Conservation (phyloP, 2,888 invertebrate species). For the Protophormia terraenovae region DNA sequence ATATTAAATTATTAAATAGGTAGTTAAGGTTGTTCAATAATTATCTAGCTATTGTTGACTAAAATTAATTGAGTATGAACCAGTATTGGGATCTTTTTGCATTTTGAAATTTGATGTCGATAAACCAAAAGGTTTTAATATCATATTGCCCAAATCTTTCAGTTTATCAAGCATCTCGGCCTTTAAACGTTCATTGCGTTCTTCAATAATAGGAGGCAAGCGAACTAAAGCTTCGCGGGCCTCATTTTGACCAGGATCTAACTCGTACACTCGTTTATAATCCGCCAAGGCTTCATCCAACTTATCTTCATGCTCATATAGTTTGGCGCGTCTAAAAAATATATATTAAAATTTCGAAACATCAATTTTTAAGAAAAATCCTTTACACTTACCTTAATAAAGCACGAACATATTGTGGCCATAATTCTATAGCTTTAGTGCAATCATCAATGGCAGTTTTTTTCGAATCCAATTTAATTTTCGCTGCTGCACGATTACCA, state of each 20-base stretch:
- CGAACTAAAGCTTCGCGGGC: constrained; percentile 86
- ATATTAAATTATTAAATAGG: background rate
- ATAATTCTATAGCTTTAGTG: constrained; percentile 90
- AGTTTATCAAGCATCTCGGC: constrained; percentile 96
- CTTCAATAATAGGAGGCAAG: constrained; percentile 90
- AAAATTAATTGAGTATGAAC: constrained; percentile 97
- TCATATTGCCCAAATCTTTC: constrained; percentile 96
- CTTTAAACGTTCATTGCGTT: constrained; percentile 95
- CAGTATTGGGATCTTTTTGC: constrained; percentile 92
- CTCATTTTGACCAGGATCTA: constrained; percentile 89
- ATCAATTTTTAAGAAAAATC: too few relatives aligned
- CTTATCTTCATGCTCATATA: constrained; percentile 92
- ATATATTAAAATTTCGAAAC: too few relatives aligned
- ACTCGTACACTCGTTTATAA: constrained; percentile 90
- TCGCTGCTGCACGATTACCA: constrained; percentile 93
- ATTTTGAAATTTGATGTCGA: constrained; percentile 97
- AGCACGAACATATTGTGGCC: constrained; percentile 92
- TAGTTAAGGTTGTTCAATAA: background rate
- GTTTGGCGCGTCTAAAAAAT: constrained; percentile 89
- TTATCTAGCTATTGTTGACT: constrained; percentile 79
- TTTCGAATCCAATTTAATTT: constrained; percentile 87
- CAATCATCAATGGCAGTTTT: constrained; percentile 92
- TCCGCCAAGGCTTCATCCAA: constrained; percentile 94
- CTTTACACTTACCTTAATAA: constrained; percentile 84
- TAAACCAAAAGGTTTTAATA: constrained; percentile 96